Percentiles rank a stretch among this genome's conserved stretches.
These are phyloP conservation scores for Adelosebastes latens DNA, from an alignment of 2,797 vertebrate species.

Conservation along the genomic window DNA sequence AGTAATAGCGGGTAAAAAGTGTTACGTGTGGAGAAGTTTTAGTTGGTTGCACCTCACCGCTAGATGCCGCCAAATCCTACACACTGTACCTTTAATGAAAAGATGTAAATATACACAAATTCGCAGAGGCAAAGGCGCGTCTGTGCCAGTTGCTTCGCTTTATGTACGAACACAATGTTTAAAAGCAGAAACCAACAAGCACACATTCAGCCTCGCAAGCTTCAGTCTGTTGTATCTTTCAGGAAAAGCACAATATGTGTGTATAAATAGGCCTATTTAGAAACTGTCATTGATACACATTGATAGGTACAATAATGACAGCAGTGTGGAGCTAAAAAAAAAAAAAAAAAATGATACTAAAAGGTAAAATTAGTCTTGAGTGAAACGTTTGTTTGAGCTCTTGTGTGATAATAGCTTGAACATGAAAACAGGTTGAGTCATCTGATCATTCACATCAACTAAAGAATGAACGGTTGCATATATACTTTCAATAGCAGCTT, in stretches of 20 bases:
- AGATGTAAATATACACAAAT: neutral
- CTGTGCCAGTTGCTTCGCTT: neutral
- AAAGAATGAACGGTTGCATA: neutral
- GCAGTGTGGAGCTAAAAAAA: neutral
- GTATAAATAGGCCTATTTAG: neutral
- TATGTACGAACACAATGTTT: neutral
- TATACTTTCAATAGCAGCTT: neutral
- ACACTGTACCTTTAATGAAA: no score
- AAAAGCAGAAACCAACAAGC: neutral
- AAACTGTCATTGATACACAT: neutral
- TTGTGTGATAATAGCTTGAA: neutral
- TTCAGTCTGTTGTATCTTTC: neutral
- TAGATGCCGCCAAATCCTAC: no score
- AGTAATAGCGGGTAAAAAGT: neutral
- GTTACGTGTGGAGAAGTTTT: no score
- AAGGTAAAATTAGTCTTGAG: neutral
- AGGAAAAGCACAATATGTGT: neutral
- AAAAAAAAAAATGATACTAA: neutral
- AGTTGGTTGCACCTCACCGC: no score
- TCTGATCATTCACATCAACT: neutral
- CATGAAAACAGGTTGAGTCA: neutral
- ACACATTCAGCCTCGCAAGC: neutral
- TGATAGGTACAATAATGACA: neutral
- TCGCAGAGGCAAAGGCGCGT: neutral
- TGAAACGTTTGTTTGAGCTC: neutral